Conservation (phyloP, 2,888 invertebrate species). For the Lordiphosa andalusiaca region DNA sequence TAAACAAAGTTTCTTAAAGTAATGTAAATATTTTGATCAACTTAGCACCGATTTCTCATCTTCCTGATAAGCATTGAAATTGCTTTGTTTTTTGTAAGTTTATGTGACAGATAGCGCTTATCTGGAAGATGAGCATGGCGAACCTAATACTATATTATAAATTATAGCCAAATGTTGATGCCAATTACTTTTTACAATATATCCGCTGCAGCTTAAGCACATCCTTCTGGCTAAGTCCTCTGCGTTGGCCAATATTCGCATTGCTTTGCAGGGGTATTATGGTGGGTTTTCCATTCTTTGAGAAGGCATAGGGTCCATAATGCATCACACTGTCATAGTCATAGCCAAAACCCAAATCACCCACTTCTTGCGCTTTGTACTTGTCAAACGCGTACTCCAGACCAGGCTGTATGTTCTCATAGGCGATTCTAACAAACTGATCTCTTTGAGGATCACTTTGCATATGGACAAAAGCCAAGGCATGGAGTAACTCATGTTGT, state of each 20-base stretch:
- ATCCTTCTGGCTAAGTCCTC: slow-evolving; percentile 54
- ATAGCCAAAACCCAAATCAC: slow-evolving; percentile 84
- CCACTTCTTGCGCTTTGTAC: slow-evolving; percentile 79
- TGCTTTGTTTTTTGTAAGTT: too few species aligned
- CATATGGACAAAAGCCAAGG: slow-evolving; percentile 87
- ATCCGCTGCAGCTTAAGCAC: slow-evolving; percentile 39
- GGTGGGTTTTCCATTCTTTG: slow-evolving; percentile 84
- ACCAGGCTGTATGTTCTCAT: slow-evolving; percentile 80
- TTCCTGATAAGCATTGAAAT: too few species aligned
- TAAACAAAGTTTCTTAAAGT: too few species aligned
- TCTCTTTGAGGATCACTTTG: slow-evolving; percentile 85
- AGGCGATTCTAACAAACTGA: slow-evolving; percentile 82
- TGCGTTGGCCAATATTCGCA: slow-evolving; percentile 59
- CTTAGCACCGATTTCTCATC: too few species aligned
- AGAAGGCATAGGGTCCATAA: slow-evolving; percentile 87
- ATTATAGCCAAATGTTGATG: not conserved
- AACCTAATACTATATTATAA: too few species aligned
- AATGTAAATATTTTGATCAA: too few species aligned
- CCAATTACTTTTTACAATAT: slow-evolving; percentile 28
- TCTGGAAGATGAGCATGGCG: too few species aligned
- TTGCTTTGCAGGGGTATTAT: slow-evolving; percentile 81
- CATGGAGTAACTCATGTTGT: slow-evolving; percentile 89
- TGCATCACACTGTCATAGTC: slow-evolving; percentile 90
- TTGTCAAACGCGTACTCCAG: slow-evolving; percentile 85
- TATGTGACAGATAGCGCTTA: too few species aligned